Evolutionary conservation across 2,888 invertebrate species (phyloP).

Genomic region (Gari tellinella): DNA sequence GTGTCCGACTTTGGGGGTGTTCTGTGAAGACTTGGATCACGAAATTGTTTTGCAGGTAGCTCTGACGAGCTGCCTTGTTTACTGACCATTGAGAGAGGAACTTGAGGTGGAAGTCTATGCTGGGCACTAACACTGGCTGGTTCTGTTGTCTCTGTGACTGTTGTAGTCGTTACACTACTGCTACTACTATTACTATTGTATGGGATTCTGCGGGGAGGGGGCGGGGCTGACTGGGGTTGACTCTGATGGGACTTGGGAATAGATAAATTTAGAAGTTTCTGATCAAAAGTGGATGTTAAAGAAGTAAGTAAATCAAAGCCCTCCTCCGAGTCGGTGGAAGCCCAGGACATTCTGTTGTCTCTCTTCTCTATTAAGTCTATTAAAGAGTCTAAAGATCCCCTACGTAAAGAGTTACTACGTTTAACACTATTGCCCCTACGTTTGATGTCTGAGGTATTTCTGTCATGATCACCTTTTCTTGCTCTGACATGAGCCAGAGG

Average conservation of each 20-base stretch:
- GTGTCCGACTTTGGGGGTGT: conserved; percentile 74
- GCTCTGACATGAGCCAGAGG: conserved; percentile 49
- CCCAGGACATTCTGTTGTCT: conserved; percentile 74
- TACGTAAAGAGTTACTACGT: conserved; percentile 75
- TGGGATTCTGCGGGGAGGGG: conserved; percentile 17
- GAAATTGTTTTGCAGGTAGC: conserved; percentile 65
- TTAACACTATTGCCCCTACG: conserved; percentile 52
- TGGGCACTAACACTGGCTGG: conserved; percentile 40
- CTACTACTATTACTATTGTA: conserved; percentile 21
- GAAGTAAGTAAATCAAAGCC: conserved; percentile 79
- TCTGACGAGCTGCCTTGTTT: conserved; percentile 52
- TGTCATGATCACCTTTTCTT: conserved; percentile 53
- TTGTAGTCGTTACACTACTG: conserved; percentile 25
- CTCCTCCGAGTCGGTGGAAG: conserved; percentile 78
- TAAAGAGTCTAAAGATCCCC: conserved; percentile 87
- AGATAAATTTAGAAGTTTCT: conserved; percentile 78
- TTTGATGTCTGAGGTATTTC: conserved; percentile 51
- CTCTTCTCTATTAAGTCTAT: conserved; percentile 84
- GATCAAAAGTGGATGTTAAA: conserved; percentile 80
- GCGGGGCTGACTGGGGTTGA: conserved; percentile 14
- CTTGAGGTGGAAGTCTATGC: conserved; percentile 59
- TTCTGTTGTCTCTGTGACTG: conserved; percentile 15
- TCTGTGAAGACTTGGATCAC: conserved; percentile 80
- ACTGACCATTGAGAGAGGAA: conserved; percentile 57
- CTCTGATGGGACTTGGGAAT: conserved; percentile 67